Conservation (phyloP, 2,797 vertebrate species). For the Lophius americanus region DNA sequence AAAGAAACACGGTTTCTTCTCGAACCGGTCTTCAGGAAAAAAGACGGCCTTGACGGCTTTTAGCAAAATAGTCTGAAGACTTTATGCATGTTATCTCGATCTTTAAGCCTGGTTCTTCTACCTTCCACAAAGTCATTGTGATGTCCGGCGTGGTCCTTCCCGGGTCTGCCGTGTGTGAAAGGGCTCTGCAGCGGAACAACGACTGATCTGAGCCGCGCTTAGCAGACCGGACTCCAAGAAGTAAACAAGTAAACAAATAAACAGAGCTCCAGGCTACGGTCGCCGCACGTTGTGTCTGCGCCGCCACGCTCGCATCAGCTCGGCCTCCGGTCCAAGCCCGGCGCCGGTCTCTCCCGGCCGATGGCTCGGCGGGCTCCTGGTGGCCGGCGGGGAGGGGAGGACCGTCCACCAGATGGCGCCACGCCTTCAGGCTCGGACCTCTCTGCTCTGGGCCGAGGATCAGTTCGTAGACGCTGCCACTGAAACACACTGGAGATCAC, state of each 20-base stretch:
- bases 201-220: conserved; percentile 74
- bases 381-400: conserved; percentile 10
- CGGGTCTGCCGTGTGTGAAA: conserved; percentile 79
- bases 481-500: conserved; percentile 75
- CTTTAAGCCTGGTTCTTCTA: conserved; percentile 79
- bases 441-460: conserved; percentile 64
- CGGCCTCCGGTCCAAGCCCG: conserved; percentile 48
- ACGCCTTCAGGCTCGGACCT: conserved; percentile 50
- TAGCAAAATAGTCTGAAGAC: conserved; percentile 80
- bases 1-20: conserved; percentile 60
- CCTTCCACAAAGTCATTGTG: conserved; percentile 71
- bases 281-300: conserved; percentile 58
- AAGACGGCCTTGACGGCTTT: conserved; percentile 68
- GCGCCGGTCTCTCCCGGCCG: neutral
- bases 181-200: conserved; percentile 76
- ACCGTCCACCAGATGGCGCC: conserved; percentile 68
- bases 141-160: conserved; percentile 63
- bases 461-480: conserved; percentile 66
- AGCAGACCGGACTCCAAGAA: conserved; percentile 69
- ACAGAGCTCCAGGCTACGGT: conserved; percentile 53
- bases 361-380: too few relatives aligned
- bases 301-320: conserved; percentile 52
- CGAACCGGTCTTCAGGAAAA: conserved; percentile 76
- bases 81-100: conserved; percentile 85
- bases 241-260: conserved; percentile 15